Evolutionary conservation across 2,888 invertebrate genomes (phyloP), one percentile per base, ranked within the genome.

Genomic region (Graphium colonna): DNA sequence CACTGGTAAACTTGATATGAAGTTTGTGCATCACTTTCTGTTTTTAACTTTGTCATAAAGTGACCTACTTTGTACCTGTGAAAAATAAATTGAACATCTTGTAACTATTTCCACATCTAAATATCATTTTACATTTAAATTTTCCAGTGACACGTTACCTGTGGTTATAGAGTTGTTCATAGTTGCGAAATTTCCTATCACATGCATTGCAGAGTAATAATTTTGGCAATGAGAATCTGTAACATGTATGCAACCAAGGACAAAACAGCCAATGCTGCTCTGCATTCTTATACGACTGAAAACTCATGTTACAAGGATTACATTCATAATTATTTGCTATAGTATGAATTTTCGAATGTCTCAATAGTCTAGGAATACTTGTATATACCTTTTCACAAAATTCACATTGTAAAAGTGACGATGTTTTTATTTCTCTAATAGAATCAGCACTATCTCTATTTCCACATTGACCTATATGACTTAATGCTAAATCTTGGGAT

Each of bases 251-350:
- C 39, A 83, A 57, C 87, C 88, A 89, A 21, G 79, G 75, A 58
- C 90, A 90, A 17, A 69, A 47, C 2, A 71, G 51, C 88, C 89
- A 90, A 59, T 90, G 90, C 49, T 82, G 78, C 60, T 87, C 82
- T 13, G 83, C 88, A 42, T 60, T 65, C 64, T 78, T 82, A 59
- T 82, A 90, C 16, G 82, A 84, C 10, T 64, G 51, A 63, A 90
- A 90, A 38, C 70, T 60, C 42, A 76, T 68, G 53, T 73, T 71
- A 58, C 90, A 90, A 58, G 91, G 90, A 53, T 86, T 86, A 69
- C 94, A 94, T 68, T 92, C 91, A 75, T 93, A 94, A 68, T 93
- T 93, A 69, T 90, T 91, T 60, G 91, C 90, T n/a, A 91, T 92
- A 1, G 91, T 91, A 77, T 94, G 94, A 33, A 67, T 64, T 65